Percentiles rank a stretch among this genome's conserved stretches.
These are phyloP conservation scores for Aleadryas rufinucha DNA, from an alignment of 2,113 vertebrate species.

Conservation along the genomic window DNA sequence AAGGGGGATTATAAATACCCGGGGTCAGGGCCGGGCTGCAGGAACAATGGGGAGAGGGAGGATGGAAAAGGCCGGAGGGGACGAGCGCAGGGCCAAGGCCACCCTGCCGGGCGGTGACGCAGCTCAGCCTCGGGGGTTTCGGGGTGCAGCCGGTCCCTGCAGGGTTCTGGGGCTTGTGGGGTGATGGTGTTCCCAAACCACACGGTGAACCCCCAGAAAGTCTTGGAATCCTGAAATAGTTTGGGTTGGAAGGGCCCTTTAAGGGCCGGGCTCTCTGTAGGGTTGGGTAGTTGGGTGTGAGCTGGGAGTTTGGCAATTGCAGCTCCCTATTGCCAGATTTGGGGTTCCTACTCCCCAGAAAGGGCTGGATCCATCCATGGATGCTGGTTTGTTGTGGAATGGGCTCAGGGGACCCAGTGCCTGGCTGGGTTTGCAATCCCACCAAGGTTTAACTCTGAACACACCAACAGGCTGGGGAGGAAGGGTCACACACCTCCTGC, in stretches of 20 bases:
- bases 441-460: not conserved
- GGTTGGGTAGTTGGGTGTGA: not conserved
- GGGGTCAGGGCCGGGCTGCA: slow-evolving; percentile 69
- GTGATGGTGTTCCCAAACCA: rapidly evolving
- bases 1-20: slow-evolving; percentile 76
- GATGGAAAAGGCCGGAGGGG: slow-evolving; percentile 25
- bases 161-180: not conserved
- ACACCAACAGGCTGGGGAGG: not conserved
- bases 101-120: rapidly evolving
- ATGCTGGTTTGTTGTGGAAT: rapidly evolving
- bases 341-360: not conserved
- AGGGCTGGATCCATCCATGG: rapidly evolving
- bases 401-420: too few relatives aligned
- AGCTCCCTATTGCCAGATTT: not conserved
- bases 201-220: rapidly evolving
- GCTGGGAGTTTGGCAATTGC: not conserved
- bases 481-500: not conserved
- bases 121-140: rapidly evolving
- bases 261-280: not conserved
- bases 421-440: rapidly evolving
- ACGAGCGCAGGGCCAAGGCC: not conserved
- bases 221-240: not conserved
- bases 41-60: slow-evolving; percentile 67
- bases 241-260: not conserved
- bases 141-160: rapidly evolving